Evolutionary conservation across 1,140 invertebrate species (phyloP).

Genomic region (Phthorimaea operculella): DNA sequence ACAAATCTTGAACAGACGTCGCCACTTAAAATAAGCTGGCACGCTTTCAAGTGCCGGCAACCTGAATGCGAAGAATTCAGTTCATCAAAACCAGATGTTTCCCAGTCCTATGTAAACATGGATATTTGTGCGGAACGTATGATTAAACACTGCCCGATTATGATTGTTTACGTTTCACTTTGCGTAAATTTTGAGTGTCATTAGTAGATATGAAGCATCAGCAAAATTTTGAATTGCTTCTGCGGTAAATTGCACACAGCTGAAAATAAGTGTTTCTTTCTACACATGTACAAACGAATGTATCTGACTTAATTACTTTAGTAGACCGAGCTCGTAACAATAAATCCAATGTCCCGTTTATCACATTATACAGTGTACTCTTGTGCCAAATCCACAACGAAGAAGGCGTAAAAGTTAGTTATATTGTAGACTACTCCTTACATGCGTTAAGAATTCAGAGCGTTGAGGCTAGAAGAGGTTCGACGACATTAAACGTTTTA

Average conservation of each 20-base stretch:
- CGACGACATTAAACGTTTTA: slow-evolving; percentile 52
- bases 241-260: too few species aligned
- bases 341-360: too few species aligned
- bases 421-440: background rate
- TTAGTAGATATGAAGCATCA: background rate
- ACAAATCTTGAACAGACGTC: slow-evolving; percentile 57
- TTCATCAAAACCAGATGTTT: slow-evolving; percentile 63
- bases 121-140: slow-evolving; percentile 26
- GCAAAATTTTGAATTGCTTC: too few species aligned
- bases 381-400: too few species aligned
- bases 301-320: too few species aligned
- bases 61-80: slow-evolving; percentile 61
- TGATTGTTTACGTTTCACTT: slow-evolving; percentile 21
- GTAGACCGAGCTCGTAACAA: too few species aligned
- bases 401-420: too few species aligned
- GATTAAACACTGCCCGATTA: slow-evolving; percentile 30
- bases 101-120: slow-evolving; percentile 44
- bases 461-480: slow-evolving; percentile 25
- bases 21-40: slow-evolving; percentile 66
- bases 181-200: background rate
- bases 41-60: slow-evolving; percentile 61
- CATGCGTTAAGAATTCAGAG: slow-evolving; percentile 21
- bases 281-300: too few species aligned
- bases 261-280: too few species aligned
- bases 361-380: too few species aligned